These are phyloP conservation scores for Maniola jurtina DNA, from an alignment of 1,140 invertebrate genomes.

Conservation along the genomic window DNA sequence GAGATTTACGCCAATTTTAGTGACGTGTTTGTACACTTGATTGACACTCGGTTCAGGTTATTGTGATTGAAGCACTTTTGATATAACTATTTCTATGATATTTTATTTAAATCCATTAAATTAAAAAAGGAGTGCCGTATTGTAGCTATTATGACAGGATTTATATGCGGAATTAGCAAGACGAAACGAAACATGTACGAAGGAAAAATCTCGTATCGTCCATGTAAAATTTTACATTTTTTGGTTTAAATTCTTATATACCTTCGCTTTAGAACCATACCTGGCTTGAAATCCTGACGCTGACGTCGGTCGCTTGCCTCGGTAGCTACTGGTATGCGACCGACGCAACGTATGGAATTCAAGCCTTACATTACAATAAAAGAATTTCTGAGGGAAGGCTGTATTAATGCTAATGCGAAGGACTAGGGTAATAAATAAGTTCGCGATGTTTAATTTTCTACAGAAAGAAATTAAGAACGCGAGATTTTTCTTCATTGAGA, in stretches of 20 bases:
- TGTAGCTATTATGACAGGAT: slow-evolving; percentile 2
- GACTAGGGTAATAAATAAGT: no score
- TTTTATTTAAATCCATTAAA: slow-evolving; percentile 12
- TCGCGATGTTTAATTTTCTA: background rate
- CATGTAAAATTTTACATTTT: background rate
- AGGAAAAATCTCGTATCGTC: slow-evolving; percentile 1
- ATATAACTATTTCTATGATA: slow-evolving; percentile 1
- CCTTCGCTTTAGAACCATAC: no score
- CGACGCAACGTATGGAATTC: no score
- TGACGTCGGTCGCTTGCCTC: no score
- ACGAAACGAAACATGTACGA: slow-evolving; percentile 2
- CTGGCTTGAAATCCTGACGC: no score
- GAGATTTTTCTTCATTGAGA: slow-evolving; percentile 19
- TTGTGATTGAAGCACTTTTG: background rate
- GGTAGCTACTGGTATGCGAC: no score
- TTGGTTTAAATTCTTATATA: background rate
- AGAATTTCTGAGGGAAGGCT: no score
- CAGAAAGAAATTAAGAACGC: background rate
- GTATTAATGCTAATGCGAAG: no score
- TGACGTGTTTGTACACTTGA: no score
- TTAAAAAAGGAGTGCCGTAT: slow-evolving; percentile 9
- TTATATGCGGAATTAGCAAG: slow-evolving; percentile 12
- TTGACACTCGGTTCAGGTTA: no score
- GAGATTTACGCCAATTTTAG: no score
- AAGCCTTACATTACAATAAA: no score